These are phyloP conservation scores for Loripinus fragilis DNA, from an alignment of 2,888 invertebrate species.

Conservation along the genomic window DNA sequence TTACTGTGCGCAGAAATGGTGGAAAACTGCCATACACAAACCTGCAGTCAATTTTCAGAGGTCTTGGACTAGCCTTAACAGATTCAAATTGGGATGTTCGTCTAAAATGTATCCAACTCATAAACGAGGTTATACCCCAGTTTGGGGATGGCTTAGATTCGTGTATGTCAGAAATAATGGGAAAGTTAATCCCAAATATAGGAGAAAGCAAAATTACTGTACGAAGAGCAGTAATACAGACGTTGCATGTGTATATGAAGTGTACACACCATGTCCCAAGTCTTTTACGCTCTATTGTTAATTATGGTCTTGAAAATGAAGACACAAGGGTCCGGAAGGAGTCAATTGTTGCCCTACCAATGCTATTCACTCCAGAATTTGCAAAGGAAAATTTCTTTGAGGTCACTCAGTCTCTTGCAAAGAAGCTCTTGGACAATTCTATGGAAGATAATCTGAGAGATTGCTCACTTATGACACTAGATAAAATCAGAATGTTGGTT, in stretches of 20 bases:
- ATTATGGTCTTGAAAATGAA: constrained; percentile 82
- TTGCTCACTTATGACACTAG: constrained; percentile 80
- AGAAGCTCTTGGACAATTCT: constrained; percentile 77
- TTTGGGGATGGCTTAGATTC: constrained; percentile 81
- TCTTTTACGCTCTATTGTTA: constrained; percentile 82
- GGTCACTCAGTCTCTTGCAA: constrained; percentile 80
- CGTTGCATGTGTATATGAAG: constrained; percentile 84
- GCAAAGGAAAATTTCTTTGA: constrained; percentile 82
- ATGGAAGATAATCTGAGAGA: constrained; percentile 79
- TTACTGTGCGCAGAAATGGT: constrained; percentile 79
- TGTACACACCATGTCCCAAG: constrained; percentile 82
- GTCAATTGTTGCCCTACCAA: constrained; percentile 82
- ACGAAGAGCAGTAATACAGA: constrained; percentile 83
- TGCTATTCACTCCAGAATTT: constrained; percentile 84
- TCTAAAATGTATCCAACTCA: constrained; percentile 83
- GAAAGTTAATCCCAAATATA: constrained; percentile 82
- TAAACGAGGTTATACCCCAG: constrained; percentile 81
- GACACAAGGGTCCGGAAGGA: constrained; percentile 82
- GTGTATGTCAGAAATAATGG: constrained; percentile 82
- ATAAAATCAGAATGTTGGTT: constrained; percentile 82
- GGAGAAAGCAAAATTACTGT: constrained; percentile 81
- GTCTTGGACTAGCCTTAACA: constrained; percentile 82
- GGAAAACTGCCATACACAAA: constrained; percentile 80
- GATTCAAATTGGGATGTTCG: constrained; percentile 84
- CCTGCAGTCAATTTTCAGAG: constrained; percentile 80